Percentiles rank a stretch among this genome's conserved stretches.
phyloP scores from a whole-genome alignment of 1,140 invertebrate genomes.

The Drosophila elegans region DNA sequence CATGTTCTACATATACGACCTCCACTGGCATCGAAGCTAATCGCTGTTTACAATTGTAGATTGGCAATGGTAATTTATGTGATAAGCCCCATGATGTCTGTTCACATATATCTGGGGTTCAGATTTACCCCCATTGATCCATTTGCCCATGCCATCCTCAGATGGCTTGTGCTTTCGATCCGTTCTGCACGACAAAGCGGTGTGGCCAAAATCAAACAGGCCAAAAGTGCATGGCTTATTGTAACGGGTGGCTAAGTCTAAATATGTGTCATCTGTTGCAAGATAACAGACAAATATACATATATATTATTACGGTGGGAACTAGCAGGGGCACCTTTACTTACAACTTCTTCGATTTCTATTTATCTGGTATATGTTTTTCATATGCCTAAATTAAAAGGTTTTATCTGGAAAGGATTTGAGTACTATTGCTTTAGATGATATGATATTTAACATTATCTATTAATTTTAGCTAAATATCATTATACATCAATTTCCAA shows the following conservation, averaged over 20 bases:
- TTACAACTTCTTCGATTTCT: too few species aligned
- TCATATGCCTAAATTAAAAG: not conserved
- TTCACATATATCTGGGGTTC: not conserved
- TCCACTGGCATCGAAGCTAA: constrained; percentile 34
- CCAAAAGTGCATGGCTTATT: constrained; percentile 1
- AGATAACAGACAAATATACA: not conserved
- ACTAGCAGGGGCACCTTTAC: too few species aligned
- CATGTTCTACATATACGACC: constrained; percentile 52
- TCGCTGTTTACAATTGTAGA: constrained; percentile 64
- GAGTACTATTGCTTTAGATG: too few species aligned
- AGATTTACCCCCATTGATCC: constrained; percentile 5
- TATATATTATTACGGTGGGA: not conserved
- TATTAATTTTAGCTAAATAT: too few species aligned
- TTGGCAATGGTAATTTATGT: constrained; percentile 41
- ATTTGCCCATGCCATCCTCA: not conserved
- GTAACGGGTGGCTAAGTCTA: not conserved
- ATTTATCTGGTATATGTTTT: too few species aligned
- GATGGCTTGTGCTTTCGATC: not conserved
- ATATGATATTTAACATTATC: too few species aligned
- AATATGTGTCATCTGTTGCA: not conserved
- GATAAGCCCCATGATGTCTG: constrained; percentile 20
- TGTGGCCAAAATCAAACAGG: not conserved
- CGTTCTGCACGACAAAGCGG: not conserved
- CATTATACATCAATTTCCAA: too few species aligned
- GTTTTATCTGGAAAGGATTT: not conserved